Conservation (phyloP, 2,113 vertebrate genomes). For the Oriolus oriolus region DNA sequence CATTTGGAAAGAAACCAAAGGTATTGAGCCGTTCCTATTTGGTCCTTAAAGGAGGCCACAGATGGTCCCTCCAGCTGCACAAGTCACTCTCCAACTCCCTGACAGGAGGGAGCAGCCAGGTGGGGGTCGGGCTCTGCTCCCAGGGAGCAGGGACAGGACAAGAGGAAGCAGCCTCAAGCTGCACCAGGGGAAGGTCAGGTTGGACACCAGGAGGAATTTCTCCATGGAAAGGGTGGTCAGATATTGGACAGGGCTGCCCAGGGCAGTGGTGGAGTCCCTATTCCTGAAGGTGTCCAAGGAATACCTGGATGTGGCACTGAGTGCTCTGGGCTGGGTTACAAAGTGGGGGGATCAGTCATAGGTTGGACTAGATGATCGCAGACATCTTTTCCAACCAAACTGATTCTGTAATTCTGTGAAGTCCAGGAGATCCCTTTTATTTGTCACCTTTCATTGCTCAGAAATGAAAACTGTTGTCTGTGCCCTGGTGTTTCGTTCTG, state of each 20-base stretch:
- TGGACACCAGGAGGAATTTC: neutral
- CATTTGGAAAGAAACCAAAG: neutral
- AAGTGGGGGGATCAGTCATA: accelerated
- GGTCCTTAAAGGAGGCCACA: neutral
- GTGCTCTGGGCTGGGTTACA: neutral
- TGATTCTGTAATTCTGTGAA: neutral
- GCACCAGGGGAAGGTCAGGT: neutral
- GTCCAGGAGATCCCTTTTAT: neutral
- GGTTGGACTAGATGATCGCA: neutral
- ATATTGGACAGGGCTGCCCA: neutral
- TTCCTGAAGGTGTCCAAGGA: neutral
- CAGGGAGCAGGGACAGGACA: neutral
- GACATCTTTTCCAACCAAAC: neutral
- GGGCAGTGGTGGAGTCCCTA: neutral
- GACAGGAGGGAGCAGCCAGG: neutral
- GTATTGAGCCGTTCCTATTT: accelerated
- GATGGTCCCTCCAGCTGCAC: neutral
- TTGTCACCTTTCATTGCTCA: neutral
- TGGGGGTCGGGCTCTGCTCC: neutral
- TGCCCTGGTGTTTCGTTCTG: neutral
- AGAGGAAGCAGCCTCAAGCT: neutral
- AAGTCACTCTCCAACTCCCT: neutral
- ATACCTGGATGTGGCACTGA: neutral
- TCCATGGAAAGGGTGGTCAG: neutral
- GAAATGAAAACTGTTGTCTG: neutral